Base-by-base conservation (phyloP, 2,888 invertebrate species). In the Trachelus stipa region DNA sequence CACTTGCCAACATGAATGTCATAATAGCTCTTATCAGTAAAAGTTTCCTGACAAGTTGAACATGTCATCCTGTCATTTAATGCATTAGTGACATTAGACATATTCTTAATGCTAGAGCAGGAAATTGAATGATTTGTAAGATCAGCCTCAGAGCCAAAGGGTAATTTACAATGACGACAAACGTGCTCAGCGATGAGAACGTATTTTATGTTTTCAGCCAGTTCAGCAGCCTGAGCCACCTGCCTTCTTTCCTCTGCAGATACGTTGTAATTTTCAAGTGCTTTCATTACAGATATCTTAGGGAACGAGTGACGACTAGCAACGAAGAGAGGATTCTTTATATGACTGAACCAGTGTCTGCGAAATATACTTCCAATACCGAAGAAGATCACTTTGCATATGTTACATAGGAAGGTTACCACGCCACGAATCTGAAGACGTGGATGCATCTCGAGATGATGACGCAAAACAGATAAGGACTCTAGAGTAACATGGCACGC, bases 381-480 rank as follows among this genome's bases (percentile, higher is more conserved):
- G 34, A 86, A 84, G 69, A 91, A 91, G 0, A 89, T 81, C 1
- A 91, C 86, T 34, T 88, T 87, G 40, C 91, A 91, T 9, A 91
- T 88, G 40, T 90, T 88, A 69, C 91, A 91, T 2, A 87, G 81
- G 56, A 89, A 88, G 0, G 85, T 85, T 1, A 89, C 85, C 0
- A 81, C 83, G 1, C 83, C 81, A 6, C 85, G 82, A 23, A 80
- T 68, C 37, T 86, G 85, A 33, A 80, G 73, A 35, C 82, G 83
- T 0, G 84, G 82, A 56, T 90, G 90, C 4, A 81, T 81, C 33
- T 86, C 83, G 12, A 90, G 76, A 79, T 91, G 91, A 4, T 76
- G 73, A 0, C 87, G 83, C 83, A 90, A 85, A 0, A 87, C 85
- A 34, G 84, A 79, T n/a, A 88, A 76, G 0, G 84, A 85, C 68